Evolutionary conservation across 2,888 invertebrate species (phyloP), one percentile per base, ranked within the genome.

Genomic region (Hemaris fuciformis): DNA sequence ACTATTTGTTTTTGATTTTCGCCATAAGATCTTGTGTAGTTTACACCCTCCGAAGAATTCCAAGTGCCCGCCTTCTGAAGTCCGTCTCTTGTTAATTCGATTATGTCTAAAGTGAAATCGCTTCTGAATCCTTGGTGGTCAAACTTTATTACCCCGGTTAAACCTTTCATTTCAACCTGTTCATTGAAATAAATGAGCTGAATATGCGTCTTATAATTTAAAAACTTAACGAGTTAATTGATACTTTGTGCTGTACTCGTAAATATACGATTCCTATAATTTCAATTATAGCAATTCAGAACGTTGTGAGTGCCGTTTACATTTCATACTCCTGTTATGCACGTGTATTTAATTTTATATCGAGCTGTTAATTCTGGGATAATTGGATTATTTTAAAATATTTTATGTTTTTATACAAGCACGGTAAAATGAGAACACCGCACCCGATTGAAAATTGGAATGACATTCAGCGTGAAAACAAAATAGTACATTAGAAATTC

Each of bases 101-200:
- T 96, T 72, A 99, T 96, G 83, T 98, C 98, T 72, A 99, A 93
- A 68, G 96, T 95, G 83, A 99, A 98, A 85, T 98, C 97, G 53
- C 97, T 96, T 64, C 99, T 94, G 87, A 98, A 97, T 61, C 99
- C 99, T 91, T 97, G 96, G 87, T 97, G 96, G 90, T 98, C 98
- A 87, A 99, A 98, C 89, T 97, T 97, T 76, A 99, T 98, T 62
- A 96, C 95, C 68, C 98, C 98, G 0, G 98, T 98, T 72, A 98
- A 91, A n/a, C 98, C 98, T 74, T 96, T 95, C 95, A 98, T 97
- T 93, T 97, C 97, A 67, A 98, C 96, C 97, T 98, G 87, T 72
- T 79, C 67, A 79, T 81, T 77, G 72, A 81, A 77, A 79, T 74
- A 73, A 77, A 76, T 66, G 64, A 71, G 66, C 64, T 67, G 25